Base-by-base conservation (phyloP, 2,797 vertebrate species). In the Falco rusticolus region DNA sequence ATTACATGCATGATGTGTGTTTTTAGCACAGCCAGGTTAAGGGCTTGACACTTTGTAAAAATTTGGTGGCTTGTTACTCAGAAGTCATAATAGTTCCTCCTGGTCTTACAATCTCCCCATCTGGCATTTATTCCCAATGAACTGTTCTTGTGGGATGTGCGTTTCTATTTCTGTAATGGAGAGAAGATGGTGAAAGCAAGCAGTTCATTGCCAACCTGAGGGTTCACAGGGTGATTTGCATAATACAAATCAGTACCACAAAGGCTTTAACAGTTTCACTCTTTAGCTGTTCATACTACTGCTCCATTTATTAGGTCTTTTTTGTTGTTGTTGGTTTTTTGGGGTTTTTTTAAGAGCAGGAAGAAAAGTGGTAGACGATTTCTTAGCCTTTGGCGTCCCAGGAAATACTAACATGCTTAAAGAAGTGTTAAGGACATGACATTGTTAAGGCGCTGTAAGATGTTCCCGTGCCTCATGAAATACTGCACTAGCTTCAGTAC, bases 111-210 rank as follows among this genome's bases (percentile, higher is more conserved):
- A 88, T 64, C 57, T 84, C 69, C 60, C 68, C 79, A 82, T 93
- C 65, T 95, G 90, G 48, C 48, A 82, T 72, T 92, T 95, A 93
- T 82, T 95, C 88, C 63, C 70, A 34, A 82, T 92, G 84, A 95
- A 76, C 14, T 70, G 10, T 66, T 90, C 84, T 56, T 87, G 28
- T 60, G 92, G 59, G 92, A 72, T 9, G 0, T n/a, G 11, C 45
- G 33, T 86, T 92, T 89, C 76, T 94, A 61, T 71, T 95, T 83
- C 54, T 78, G 33, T 59, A 61, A 89, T 1, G 3, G 74, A 90
- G 70, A 79, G 50, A 90, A 84, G 54, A 86, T 59, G 63, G 39
- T 66, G 54, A 87, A 84, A 91, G 39, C 31, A 84, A 82, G 39
- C 0, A 0, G 33, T 76, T 92, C 54, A 77, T 79, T 86, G 59